Evolutionary conservation across 2,888 invertebrate genomes (phyloP), one percentile per base, ranked within the genome.

Genomic region (Hypselothyrea guttata): DNA sequence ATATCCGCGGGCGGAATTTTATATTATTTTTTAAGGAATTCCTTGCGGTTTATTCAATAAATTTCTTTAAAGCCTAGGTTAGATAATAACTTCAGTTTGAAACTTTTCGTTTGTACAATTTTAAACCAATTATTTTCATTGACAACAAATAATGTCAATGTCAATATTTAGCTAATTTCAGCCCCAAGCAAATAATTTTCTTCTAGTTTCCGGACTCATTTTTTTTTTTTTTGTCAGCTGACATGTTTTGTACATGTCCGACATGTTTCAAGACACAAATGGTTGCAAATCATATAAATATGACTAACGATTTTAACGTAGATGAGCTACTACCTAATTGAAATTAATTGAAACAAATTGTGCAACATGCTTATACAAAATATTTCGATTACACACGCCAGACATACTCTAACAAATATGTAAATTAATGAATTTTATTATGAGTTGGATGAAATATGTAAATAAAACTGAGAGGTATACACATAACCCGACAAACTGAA

Each of bases 261-360:
- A 22, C 22, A 22, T 22, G 22, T 22, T 22, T 22, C 31, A 40
- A 53, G 52, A 66, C 56, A 71, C 37, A 63, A 64, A 75, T 75
- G 79, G 63, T 78, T 79, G 48, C 60, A 73, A 79, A 75, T 75
- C 76, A 68, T 73, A 58, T 41, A 66, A 67, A 74, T 70, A 67
- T 48, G 42, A 71, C 38, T 44, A 63, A 72, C 62, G 77, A 75
- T 71, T 78, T 76, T 76, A 75, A 60, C 27, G 54, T 75, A 78
- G 58, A 70, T 56, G 48, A 59, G 49, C 56, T 67, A 65, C 45
- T 41, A 65, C 45, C 38, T 48, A 53, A 53, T 42, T 41, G 47
- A 55, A 33, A 52, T 63, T 60, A 46, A 56, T 40, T 34, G 38
- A 44, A 42, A 38, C 49, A 51, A 54, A 35, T 55, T 22, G 46